Base-by-base conservation (phyloP, 64 coral and sea anemone genomes). In the Pocillopora damicornis region DNA sequence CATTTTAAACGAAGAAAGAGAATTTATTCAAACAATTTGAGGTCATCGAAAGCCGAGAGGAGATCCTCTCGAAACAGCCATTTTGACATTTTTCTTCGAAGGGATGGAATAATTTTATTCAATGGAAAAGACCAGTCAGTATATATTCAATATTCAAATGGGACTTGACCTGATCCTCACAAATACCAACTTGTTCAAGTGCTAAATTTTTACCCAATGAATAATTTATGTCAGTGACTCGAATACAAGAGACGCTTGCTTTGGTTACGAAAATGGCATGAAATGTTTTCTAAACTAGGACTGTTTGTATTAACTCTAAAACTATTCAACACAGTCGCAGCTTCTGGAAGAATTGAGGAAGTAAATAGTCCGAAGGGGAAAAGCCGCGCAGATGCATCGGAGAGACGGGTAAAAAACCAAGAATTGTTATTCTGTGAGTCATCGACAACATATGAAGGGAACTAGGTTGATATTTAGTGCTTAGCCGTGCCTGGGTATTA, bases 201-300 rank as follows among this genome's bases (percentile, higher is more conserved):
- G 15, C 65, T 25, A 72, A 72, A 58, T 18, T 26, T 38, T 57
- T 58, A 9, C 23, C 15, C 1, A 42, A 85, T 85, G 25, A 73
- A 85, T 42, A 72, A 85, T 85, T 85, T 7, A 85, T 56, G n/a
- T 11, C 1, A 58, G 45, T 13, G 61, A 18, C 22, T 85, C 18
- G 72, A 37, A 85, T 22, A 72, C 17, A 85, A 59, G 13, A 4
- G 77, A 18, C 22, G 1, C 13, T 85, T 57, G 64, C 22, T 85
- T 83, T 83, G 37, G 6, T 85, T 56, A 26, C 35, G 18, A 85
- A 73, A 85, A 72, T 72, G 64, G 17, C 38, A 38, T 72, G 57
- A 85, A 73, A 85, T 85, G 80, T 57, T 83, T 42, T 83, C n/a
- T 37, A 67, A 85, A 85, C 30, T 58, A 51, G 2, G 38, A 13